Evolutionary conservation across 2,113 vertebrate genomes (phyloP).

Genomic region (Tragelaphus scriptus): DNA sequence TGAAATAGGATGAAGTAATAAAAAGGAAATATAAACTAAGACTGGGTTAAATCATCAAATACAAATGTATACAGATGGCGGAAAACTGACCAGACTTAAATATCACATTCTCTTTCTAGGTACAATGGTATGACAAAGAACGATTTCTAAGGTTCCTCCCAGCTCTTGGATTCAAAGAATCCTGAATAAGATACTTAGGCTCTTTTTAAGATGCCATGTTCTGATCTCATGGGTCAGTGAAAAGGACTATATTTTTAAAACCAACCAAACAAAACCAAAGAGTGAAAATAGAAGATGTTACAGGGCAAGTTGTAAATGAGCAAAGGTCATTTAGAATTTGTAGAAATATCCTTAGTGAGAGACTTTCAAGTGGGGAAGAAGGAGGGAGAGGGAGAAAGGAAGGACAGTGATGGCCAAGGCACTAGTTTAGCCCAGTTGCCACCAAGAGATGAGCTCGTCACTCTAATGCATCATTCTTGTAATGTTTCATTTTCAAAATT

Average conservation of each 20-base stretch:
- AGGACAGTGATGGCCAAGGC: neutral
- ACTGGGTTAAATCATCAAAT: neutral
- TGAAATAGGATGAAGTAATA: neutral
- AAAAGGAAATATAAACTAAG: neutral
- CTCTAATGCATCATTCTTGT: neutral
- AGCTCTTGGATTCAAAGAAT: neutral
- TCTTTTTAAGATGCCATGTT: neutral
- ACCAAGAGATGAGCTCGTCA: neutral
- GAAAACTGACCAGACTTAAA: neutral
- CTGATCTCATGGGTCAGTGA: neutral
- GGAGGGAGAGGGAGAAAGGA: neutral
- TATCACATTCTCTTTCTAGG: slow-evolving; percentile 6
- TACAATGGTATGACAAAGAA: neutral
- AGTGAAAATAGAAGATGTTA: neutral
- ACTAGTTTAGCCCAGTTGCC: neutral
- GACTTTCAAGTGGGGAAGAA: neutral
- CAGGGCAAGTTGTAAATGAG: neutral
- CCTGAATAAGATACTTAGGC: neutral
- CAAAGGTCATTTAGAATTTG: slow-evolving; percentile 4
- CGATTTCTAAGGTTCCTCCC: slow-evolving; percentile 4
- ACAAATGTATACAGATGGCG: neutral
- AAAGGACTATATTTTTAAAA: neutral
- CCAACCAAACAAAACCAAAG: neutral
- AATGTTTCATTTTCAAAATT: neutral
- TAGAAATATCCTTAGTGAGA: neutral